Evolutionary conservation across 2,888 invertebrate genomes (phyloP).

Genomic region (Diarsia dahlii): DNA sequence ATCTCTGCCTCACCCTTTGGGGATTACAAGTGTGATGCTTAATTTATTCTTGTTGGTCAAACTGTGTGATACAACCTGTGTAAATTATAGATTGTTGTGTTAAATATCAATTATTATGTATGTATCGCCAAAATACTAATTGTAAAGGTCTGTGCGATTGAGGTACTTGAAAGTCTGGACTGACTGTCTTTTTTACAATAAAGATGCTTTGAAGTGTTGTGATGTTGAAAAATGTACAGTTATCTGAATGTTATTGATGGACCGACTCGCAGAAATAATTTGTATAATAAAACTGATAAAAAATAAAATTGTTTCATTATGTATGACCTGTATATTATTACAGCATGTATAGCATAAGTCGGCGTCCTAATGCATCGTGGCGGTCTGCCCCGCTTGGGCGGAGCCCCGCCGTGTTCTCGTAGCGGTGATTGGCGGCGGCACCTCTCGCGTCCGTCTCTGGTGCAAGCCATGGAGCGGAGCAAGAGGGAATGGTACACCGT

Average conservation of each 20-base stretch:
- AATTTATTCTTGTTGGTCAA: slow-evolving; percentile 25
- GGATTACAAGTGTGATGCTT: not conserved
- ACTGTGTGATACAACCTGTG: slow-evolving; percentile 41
- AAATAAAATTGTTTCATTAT: slow-evolving; percentile 31
- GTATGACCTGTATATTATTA: not conserved
- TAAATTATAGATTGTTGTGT: slow-evolving; percentile 54
- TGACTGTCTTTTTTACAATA: slow-evolving; percentile 68
- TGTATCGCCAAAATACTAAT: slow-evolving; percentile 60
- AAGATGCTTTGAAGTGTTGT: slow-evolving; percentile 64
- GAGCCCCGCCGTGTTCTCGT: no score
- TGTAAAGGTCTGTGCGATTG: slow-evolving; percentile 55
- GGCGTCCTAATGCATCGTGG: no score
- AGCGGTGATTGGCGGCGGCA: no score
- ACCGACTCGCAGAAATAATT: slow-evolving; percentile 68
- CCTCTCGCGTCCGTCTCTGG: no score
- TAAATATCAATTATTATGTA: slow-evolving; percentile 50
- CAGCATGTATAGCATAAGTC: no score
- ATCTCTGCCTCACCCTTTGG: not conserved
- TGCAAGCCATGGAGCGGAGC: no score
- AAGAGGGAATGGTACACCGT: no score
- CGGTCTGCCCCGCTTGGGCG: no score
- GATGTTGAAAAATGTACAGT: slow-evolving; percentile 64
- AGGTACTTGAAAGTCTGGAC: slow-evolving; percentile 45
- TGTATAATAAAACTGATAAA: slow-evolving; percentile 73
- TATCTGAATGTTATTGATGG: slow-evolving; percentile 67